phyloP scores from a whole-genome alignment of 1,140 invertebrate genomes.

The Globodera ellingtonae region DNA sequence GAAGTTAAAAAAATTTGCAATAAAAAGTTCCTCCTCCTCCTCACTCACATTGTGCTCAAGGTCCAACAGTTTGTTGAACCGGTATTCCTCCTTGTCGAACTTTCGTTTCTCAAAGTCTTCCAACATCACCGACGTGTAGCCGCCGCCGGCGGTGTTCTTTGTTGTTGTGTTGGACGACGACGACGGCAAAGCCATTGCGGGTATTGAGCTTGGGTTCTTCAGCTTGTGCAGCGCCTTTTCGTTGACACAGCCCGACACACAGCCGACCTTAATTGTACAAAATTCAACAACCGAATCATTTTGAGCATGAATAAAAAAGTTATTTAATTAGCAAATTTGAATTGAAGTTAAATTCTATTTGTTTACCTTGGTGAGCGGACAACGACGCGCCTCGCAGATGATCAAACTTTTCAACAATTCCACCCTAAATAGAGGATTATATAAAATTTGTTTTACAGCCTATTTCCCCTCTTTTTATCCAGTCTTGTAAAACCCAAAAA shows the following conservation, averaged over 20 bases:
- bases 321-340: no score
- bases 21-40: slow-evolving; percentile 10
- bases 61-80: slow-evolving; percentile 50
- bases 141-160: background rate
- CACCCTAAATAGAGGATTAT: slow-evolving; percentile 39
- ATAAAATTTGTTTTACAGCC: no score
- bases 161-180: background rate
- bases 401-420: slow-evolving; percentile 54
- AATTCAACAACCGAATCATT: background rate
- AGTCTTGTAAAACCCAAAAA: no score
- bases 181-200: background rate
- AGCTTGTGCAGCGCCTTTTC: slow-evolving; percentile 47
- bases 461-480: no score
- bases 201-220: slow-evolving; percentile 35
- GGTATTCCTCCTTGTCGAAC: slow-evolving; percentile 17
- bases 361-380: slow-evolving; percentile 39
- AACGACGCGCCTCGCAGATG: slow-evolving; percentile 56
- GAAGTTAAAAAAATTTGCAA: background rate
- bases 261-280: slow-evolving; percentile 20
- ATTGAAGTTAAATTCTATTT: no score
- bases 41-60: slow-evolving; percentile 46
- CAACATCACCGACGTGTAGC: slow-evolving; percentile 7
- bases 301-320: background rate
- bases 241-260: slow-evolving; percentile 64
- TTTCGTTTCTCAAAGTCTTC: slow-evolving; percentile 37